Evolutionary conservation across 2,113 vertebrate genomes (phyloP), one percentile per base, ranked within the genome.

Genomic region (Microtus pennsylvanicus): DNA sequence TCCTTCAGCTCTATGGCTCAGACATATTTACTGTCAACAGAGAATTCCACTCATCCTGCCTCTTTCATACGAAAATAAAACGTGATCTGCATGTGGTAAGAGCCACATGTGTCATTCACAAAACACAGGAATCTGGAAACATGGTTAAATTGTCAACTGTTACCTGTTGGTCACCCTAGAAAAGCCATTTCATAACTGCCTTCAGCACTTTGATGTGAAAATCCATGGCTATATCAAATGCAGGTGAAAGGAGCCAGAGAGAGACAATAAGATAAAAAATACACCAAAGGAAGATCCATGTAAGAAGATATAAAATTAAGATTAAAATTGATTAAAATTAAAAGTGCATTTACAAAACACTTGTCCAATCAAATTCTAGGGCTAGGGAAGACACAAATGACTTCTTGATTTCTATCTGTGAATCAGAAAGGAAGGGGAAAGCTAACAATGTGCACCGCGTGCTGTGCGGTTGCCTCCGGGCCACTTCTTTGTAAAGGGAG

Each of bases 121-220:
- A 78, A 87, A 67, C 42, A 38, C 6, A 0, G 5, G 24, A 19
- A 11, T 55, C 89, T 50, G 21, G 83, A 88, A 33, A 30, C 22
- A 22, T 35, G 47, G 11, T 26, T 38, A 80, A 33, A 17, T 35
- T 11, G 7, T n/a, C 38, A 45, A 3, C 69, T 67, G n/a, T 45
- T 6, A 38, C 1, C 1, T 16, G 1, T 0, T 0, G 24, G 63
- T 69, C 28, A 0, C 35, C n/a, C 35, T 16, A 26, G 47, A 26
- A 50, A 63, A 70, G 24, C 26, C 55, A 45, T 47, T 61, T 1
- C 5, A 19, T 7, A 50, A 58, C 47, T 6, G 72, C 22, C 42
- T 28, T 38, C 45, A 17, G n/a, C 38, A 8, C 21, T n/a, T 14
- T 90, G n/a, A 5, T n/a, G 0, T 22, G 10, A 93, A 65, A 65